Percentiles rank a stretch among this genome's conserved stretches.
phyloP scores from a whole-genome alignment of 2,797 vertebrate species.

The Pseudomugil gertrudae region DNA sequence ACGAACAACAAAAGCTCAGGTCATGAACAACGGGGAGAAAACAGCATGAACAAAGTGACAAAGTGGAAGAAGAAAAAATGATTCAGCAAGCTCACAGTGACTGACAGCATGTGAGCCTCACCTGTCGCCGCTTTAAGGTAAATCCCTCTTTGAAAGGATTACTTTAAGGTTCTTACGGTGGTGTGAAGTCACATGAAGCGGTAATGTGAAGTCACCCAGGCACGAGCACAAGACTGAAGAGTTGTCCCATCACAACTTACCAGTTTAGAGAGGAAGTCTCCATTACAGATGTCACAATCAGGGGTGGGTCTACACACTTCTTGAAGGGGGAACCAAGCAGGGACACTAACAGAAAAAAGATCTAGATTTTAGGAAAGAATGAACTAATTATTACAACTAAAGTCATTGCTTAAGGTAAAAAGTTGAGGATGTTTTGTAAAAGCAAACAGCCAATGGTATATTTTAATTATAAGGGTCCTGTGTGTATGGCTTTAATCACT shows the following conservation, averaged over 20 bases:
- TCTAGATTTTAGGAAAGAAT: background rate
- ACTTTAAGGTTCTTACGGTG: constrained; percentile 76
- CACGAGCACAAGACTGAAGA: background rate
- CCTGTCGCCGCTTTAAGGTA: constrained; percentile 49
- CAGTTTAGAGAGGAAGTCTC: background rate
- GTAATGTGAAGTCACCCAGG: constrained; percentile 36
- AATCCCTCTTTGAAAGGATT: constrained; percentile 75
- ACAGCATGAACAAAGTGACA: background rate
- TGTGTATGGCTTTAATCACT: no score
- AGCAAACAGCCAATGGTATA: no score
- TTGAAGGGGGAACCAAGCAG: background rate
- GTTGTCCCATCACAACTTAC: background rate
- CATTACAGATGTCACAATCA: constrained; percentile 2
- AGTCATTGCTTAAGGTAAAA: no score
- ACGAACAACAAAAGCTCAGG: constrained; percentile 9
- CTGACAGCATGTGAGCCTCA: constrained; percentile 11
- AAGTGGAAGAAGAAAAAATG: background rate
- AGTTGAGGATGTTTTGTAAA: no score
- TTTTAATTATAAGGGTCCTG: no score
- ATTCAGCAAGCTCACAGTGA: background rate
- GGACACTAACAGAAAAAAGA: background rate
- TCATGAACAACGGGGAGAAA: background rate
- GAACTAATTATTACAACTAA: background rate
- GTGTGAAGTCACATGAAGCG: constrained; percentile 63
- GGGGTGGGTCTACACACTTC: background rate